Base-by-base conservation (phyloP, 2,113 vertebrate species). In the Oreochromis spilurus region DNA sequence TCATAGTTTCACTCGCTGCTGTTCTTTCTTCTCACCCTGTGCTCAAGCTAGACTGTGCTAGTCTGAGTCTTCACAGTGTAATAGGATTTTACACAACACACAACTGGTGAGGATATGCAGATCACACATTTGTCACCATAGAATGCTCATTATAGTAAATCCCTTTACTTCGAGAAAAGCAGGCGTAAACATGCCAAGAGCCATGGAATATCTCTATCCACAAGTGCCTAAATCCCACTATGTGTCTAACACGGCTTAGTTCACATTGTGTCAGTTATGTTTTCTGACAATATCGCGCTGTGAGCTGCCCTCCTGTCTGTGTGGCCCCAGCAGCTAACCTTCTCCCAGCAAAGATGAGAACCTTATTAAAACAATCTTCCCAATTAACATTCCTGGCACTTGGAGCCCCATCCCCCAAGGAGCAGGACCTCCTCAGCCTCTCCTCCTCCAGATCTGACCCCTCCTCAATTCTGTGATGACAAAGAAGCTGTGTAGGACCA, bases 351-450 rank as follows among this genome's bases (percentile, higher is more conserved):
- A 88, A 91, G 88, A 94, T 89, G 93, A 89, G 94, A 94, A 93
- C 85, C 94, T 96, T 96, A 94, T 96, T 96, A 96, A 96, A 96
- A 96, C 95, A 96, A 95, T 96, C 95, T 95, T 93, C 84, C 93
- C 93, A 96, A 96, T 96, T 96, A 96, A 96, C 96, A 96, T 96
- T 96, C 95, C 89, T 93, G 90, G 90, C 90, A 93, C 89, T 90
- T 78, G 87, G 92, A 95, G 87, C 88, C 86, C 90, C 83, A 21
- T 19, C 79, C 84, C 67, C 29, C 57, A 75, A 75, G 67, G 67
- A 48, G 4, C 40, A 48, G 67, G 57, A 85, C 82, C 87, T 60
- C 90, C 60, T 81, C 65, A 78, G n/a, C 48, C 34, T 45, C 52
- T 85, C 84, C 82, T 83, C 72, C 78, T 84, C 67, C 52, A 92